Base-by-base conservation (phyloP, 2,113 vertebrate genomes). In the Balaenoptera acutorostrata region DNA sequence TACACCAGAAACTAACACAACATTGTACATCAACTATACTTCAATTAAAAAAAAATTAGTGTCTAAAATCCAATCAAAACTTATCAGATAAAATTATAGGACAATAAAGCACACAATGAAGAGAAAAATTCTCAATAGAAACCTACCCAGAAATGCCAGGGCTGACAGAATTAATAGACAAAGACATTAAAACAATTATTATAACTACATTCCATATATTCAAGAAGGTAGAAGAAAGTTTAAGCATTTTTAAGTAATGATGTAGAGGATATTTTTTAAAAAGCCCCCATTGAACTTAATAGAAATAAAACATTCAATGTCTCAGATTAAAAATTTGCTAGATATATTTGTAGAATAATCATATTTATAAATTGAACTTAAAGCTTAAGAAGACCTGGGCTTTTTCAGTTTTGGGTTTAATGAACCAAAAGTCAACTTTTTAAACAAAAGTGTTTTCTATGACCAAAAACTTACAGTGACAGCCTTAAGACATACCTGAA, bases 371-470 rank as follows among this genome's bases (percentile, higher is more conserved):
- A 39, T 46, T 88, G 63, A 66, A 84, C 49, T 93, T 68, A 72
- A 55, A 74, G 27, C 9, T 63, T 10, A 74, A 87, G 6, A 33
- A 66, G 2, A 85, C 69, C 29, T 61, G 12, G 14, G 63, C 69
- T 91, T 92, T 72, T 59, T 80, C 31, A 33, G 6, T 46, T 77
- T 74, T 55, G n/a, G 15, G n/a, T 68, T 84, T 93, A 88, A 64
- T 69, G 33, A 94, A 86, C 10, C 78, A 80, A 69, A 88, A 72
- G 8, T 61, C 33, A 91, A 85, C 31, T 64, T 95, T 84, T 86
- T 69, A 92, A 90, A 68, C 11, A 95, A 86, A 92, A 92, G 33
- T 82, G 83, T 75, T 59, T 80, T 88, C 90, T 83, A 20, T 92
- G 18, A 61, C 68, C 29, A 69, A 81, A 96, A 71, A 52, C 61